Conservation (phyloP, 2,888 invertebrate species). For the Phaedon cochleariae region DNA sequence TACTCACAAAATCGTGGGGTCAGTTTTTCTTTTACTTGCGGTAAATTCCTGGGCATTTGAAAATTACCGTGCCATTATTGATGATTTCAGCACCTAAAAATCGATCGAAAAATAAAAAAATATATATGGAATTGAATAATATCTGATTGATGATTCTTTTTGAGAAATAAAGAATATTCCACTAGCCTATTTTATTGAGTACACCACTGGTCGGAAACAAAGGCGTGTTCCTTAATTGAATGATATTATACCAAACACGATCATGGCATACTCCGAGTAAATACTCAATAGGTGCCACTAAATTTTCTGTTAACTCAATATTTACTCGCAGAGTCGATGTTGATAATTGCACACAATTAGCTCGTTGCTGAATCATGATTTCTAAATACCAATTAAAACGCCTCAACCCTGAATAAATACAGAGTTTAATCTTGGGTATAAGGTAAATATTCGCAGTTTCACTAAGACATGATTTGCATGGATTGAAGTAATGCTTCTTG, state of each 20-base stretch:
- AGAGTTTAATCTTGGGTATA: constrained; percentile 13
- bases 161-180: too few relatives aligned
- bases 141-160: too few relatives aligned
- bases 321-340: constrained; percentile 18
- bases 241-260: background rate
- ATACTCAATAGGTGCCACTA: constrained; percentile 28
- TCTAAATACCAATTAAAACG: constrained; percentile 41
- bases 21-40: too few relatives aligned
- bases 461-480: background rate
- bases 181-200: too few relatives aligned
- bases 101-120: too few relatives aligned
- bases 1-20: too few relatives aligned
- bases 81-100: too few relatives aligned
- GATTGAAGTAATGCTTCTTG: too few relatives aligned
- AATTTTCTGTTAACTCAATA: constrained; percentile 28
- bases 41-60: too few relatives aligned
- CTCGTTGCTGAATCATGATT: constrained; percentile 42
- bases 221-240: background rate
- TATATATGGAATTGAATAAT: too few relatives aligned
- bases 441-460: background rate
- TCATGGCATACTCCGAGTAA: constrained; percentile 12
- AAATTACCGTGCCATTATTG: too few relatives aligned
- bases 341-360: constrained; percentile 37
- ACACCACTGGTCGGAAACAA: background rate
- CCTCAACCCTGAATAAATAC: constrained; percentile 27